Conservation (phyloP, 1,140 invertebrate species). For the Spodoptera frugiperda region DNA sequence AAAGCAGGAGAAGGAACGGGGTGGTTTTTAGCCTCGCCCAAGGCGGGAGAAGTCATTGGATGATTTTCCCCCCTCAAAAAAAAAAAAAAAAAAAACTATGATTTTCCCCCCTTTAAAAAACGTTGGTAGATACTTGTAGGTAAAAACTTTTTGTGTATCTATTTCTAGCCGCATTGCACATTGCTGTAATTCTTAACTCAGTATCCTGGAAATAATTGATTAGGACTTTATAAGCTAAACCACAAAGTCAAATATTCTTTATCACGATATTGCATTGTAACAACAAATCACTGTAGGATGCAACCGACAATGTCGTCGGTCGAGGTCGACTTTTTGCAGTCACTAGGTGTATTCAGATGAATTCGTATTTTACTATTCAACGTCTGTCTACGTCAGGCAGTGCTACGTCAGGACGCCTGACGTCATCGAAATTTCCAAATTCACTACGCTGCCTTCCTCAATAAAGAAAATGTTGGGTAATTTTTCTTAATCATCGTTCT, state of each 20-base stretch:
- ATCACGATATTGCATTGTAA: neutral
- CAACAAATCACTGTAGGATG: neutral
- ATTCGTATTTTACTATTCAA: neutral
- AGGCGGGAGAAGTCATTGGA: too few relatives aligned
- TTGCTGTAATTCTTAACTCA: neutral
- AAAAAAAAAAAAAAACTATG: too few relatives aligned
- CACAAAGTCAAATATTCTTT: neutral
- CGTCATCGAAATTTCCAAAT: neutral
- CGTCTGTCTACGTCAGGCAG: neutral
- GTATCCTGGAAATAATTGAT: neutral
- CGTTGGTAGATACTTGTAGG: too few relatives aligned
- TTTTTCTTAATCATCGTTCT: too few relatives aligned
- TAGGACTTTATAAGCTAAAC: neutral
- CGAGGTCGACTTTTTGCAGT: slow-evolving; percentile 20
- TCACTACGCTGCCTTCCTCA: too few relatives aligned
- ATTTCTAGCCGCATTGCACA: too few relatives aligned
- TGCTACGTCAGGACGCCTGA: neutral
- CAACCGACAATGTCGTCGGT: slow-evolving; percentile 21
- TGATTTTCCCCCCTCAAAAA: too few relatives aligned
- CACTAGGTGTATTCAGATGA: neutral
- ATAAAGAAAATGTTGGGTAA: too few relatives aligned
- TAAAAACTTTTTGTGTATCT: neutral
- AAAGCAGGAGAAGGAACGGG: too few relatives aligned
- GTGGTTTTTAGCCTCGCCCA: too few relatives aligned
- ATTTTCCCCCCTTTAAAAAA: too few relatives aligned